Base-by-base conservation (phyloP, 2,113 vertebrate species). In the Petrocephalus microphthalmus region DNA sequence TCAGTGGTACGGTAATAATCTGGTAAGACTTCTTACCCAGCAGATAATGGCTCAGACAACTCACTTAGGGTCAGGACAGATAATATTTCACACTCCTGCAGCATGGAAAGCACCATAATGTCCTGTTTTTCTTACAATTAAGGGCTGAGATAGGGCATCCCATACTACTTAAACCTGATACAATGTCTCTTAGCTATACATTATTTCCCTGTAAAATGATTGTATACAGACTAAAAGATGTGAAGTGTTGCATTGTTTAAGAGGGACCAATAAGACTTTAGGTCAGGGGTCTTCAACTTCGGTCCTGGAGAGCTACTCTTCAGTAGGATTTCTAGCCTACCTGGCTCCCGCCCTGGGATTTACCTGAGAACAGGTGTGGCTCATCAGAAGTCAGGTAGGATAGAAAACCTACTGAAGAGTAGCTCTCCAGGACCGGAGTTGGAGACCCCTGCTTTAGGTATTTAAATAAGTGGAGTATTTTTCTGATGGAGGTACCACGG, bases 91-190 rank as follows among this genome's bases (percentile, higher is more conserved):
- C 4, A 13, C 37, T 78, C 37, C 71, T 78, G 71, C 15, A 78
- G 33, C 11, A 54, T 15, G 13, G 71, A 42, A 42, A 37, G 29
- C 71, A 78, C 71, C 71, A 78, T 33, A 17, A 78, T 42, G 33
- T 78, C 71, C 71, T 42, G 13, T 78, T 37, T 78, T 42, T 78
- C 71, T 37, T 78, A 78, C 33, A 78, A 6, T 78, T 42, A 78
- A 78, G 71, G 71, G 71, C 71, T 78, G 71, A 78, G n/a, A 78
- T 19, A 78, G 71, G 33, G 37, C 71, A 78, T 78, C 71, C 71
- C 71, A 78, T 78, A 78, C 5, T 42, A 37, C 17, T 42, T 78
- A 33, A 78, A 78, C 37, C 15, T 78, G 71, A 78, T 19, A 7
- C 17, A 42, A 78, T 42, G 71, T 42, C 17, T 78, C 29, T 54